Conservation (phyloP, 2,797 vertebrate genomes). For the Mallotus villosus region DNA sequence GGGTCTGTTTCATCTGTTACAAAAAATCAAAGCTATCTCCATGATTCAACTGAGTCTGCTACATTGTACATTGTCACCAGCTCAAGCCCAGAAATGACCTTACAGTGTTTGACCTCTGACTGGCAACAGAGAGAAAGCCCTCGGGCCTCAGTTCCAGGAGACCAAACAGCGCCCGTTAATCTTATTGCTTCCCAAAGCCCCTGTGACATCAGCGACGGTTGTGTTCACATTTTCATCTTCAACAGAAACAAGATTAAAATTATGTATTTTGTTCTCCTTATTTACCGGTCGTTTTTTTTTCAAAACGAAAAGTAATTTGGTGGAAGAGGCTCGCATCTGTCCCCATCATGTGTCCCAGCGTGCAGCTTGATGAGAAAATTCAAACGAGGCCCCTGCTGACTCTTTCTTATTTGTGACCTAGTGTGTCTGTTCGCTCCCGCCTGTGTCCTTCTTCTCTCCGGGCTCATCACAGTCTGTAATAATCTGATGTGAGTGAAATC, state of each 20-base stretch:
- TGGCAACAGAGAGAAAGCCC: constrained; percentile 13
- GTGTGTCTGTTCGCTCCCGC: neutral
- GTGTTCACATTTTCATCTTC: constrained; percentile 34
- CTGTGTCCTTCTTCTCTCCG: constrained; percentile 16
- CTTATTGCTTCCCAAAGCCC: constrained; percentile 47
- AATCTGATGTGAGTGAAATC: constrained; percentile 9
- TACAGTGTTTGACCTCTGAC: constrained; percentile 27
- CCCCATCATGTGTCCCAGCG: constrained; percentile 26
- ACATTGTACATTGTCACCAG: constrained; percentile 1
- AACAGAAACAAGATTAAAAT: neutral
- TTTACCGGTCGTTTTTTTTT: neutral
- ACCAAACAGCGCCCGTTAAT: constrained; percentile 32
- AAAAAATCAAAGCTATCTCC: constrained; percentile 10
- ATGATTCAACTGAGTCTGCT: constrained; percentile 8
- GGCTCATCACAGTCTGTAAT: constrained; percentile 36
- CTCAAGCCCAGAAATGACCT: constrained; percentile 7
- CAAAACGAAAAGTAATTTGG: constrained; percentile 28
- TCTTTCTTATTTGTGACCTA: constrained; percentile 7
- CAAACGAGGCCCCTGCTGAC: constrained; percentile 7
- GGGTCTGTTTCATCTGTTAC: neutral
- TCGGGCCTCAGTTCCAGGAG: constrained; percentile 8
- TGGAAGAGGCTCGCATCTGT: constrained; percentile 20
- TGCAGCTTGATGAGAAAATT: constrained; percentile 26
- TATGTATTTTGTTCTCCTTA: neutral
- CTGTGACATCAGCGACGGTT: constrained; percentile 40